These are phyloP conservation scores for Rutpela maculata DNA, from an alignment of 2,888 invertebrate genomes.

Conservation along the genomic window DNA sequence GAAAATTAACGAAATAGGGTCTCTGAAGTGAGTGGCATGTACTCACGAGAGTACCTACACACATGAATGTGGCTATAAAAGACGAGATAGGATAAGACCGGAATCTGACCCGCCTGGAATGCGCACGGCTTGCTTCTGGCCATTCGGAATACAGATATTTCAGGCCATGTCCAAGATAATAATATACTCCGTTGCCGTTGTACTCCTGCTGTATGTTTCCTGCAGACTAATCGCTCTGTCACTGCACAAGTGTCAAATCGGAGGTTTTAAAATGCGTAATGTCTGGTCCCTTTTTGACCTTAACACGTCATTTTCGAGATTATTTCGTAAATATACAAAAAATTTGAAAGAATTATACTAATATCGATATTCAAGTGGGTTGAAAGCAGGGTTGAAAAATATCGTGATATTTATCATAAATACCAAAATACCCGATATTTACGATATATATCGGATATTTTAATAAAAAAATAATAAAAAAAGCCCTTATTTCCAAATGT, in stretches of 20 bases:
- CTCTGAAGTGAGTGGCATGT: slow-evolving; percentile 18
- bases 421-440: too few relatives aligned
- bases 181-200: slow-evolving; percentile 21
- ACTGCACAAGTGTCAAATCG: neutral
- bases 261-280: too few relatives aligned
- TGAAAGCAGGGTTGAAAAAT: too few relatives aligned
- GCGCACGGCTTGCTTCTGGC: slow-evolving; percentile 32
- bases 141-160: slow-evolving; percentile 36
- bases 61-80: slow-evolving; percentile 32
- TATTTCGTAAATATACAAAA: too few relatives aligned
- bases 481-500: too few relatives aligned
- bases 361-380: too few relatives aligned
- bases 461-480: too few relatives aligned
- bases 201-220: slow-evolving; percentile 19
- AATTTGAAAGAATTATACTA: too few relatives aligned
- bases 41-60: slow-evolving; percentile 17
- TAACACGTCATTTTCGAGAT: too few relatives aligned
- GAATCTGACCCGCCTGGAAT: slow-evolving; percentile 40
- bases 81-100: slow-evolving; percentile 37
- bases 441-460: too few relatives aligned
- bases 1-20: slow-evolving; percentile 10
- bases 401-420: too few relatives aligned
- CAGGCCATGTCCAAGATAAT: slow-evolving; percentile 37
- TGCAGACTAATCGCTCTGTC: slow-evolving; percentile 5
- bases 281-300: too few relatives aligned